Conservation (phyloP, 2,797 vertebrate species). For the Bucorvus abyssinicus region DNA sequence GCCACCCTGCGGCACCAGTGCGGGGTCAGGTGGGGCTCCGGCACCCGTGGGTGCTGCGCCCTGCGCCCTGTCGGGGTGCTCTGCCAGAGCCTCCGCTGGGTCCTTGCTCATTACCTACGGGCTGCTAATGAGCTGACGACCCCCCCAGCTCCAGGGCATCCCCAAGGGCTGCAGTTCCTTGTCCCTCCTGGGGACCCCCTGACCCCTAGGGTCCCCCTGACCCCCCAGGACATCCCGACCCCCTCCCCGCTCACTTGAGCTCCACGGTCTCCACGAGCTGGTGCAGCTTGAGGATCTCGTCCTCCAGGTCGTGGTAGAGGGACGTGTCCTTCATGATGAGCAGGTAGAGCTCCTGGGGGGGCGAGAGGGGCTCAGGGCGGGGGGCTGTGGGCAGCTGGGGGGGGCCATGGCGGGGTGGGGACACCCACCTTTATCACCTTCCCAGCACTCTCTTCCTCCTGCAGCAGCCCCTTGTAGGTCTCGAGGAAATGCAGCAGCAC, state of each 20-base stretch:
- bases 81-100: rapidly evolving
- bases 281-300: conserved; percentile 90
- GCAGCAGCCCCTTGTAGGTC: conserved; percentile 91
- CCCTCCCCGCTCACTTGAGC: conserved; percentile 83
- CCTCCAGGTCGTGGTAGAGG: conserved; percentile 88
- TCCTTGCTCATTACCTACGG: rapidly evolving
- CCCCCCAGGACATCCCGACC: background rate
- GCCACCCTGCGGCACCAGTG: conserved; percentile 73
- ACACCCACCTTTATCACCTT: conserved; percentile 87
- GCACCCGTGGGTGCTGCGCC: background rate
- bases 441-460: conserved; percentile 89
- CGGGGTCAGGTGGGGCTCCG: background rate
- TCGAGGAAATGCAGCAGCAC: conserved; percentile 91
- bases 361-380: background rate
- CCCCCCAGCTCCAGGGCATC: background rate
- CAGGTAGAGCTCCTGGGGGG: conserved; percentile 86
- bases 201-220: background rate
- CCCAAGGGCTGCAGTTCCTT: background rate
- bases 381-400: too few species aligned
- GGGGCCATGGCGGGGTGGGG: background rate
- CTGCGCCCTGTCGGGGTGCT: background rate
- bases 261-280: conserved; percentile 90
- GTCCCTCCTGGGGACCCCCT: rapidly evolving
- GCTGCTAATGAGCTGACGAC: background rate
- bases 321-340: conserved; percentile 88